Evolutionary conservation across 2,888 invertebrate species (phyloP), one percentile per base, ranked within the genome.

Genomic region (Tethea ocularis): DNA sequence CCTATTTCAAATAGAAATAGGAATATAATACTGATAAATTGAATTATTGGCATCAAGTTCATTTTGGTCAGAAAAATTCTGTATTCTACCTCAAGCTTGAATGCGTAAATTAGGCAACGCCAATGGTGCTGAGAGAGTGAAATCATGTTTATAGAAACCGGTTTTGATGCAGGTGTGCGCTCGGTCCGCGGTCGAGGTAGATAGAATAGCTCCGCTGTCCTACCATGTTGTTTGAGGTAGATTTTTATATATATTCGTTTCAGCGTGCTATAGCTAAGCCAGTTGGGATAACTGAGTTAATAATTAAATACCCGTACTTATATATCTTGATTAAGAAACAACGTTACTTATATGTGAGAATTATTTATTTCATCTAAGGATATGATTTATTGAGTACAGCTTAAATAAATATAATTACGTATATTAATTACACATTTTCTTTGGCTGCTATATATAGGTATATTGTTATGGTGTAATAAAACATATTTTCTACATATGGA

Each of bases 161-260:
- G 91, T 92, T 89, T 78, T 61, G 74, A 79, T 87, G 90, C 91
- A 92, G 91, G 91, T 91, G 91, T 86, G 87, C 83, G 68, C 59
- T 3, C 33, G 33, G 7, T 2, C 29, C 33, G 33, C 33, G 13
- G 33, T 59, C 70, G 53, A 63, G 66, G 55, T 60, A 67, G 66
- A 58, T 58, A 62, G 67, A 69, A 67, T 72, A 66, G 67, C 61
- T 65, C 69, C 69, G 59, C 68, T 57, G 41, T 57, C 61, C 58
- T 60, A 51, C 62, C 59, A 59, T 51, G 33, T 53, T 23, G 53
- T 54, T 54, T 54, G 33, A 54, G 33, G 54, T 54, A 54, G 33
- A 54, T 54, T 36, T 54, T 54, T 54, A 33, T 22, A 54, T 46
- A 46, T 46, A 10, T 20, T 46, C 46, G 46, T 7, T 20, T 46